Conservation (phyloP, 1,140 invertebrate genomes). For the Lepeophtheirus salmonis region DNA sequence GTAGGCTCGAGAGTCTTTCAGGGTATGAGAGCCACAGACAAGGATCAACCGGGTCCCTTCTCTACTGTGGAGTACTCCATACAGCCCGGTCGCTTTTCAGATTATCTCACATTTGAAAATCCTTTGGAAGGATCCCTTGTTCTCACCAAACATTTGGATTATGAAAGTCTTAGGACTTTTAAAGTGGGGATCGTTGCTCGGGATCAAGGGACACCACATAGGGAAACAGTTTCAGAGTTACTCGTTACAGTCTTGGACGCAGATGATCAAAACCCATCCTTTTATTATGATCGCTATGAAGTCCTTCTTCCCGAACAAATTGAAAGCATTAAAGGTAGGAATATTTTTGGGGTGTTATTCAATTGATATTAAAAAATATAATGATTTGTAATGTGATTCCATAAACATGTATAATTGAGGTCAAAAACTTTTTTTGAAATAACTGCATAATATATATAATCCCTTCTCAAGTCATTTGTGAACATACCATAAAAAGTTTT, state of each 20-base stretch:
- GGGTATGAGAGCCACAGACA: slow-evolving; percentile 54
- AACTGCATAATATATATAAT: no score
- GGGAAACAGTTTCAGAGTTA: slow-evolving; percentile 48
- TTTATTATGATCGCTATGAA: slow-evolving; percentile 52
- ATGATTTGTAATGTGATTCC: no score
- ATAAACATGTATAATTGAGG: no score
- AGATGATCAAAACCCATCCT: slow-evolving; percentile 74
- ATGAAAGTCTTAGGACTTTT: slow-evolving; percentile 29
- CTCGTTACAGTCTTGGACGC: slow-evolving; percentile 64
- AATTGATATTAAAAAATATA: no score
- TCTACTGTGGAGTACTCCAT: slow-evolving; percentile 70
- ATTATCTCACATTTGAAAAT: slow-evolving; percentile 18
- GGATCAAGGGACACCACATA: slow-evolving; percentile 62
- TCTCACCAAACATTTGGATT: slow-evolving; percentile 24
- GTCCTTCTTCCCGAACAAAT: slow-evolving; percentile 39
- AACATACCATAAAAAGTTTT: no score
- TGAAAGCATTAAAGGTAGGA: slow-evolving; percentile 30
- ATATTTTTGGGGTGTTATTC: no score
- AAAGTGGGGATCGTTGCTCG: slow-evolving; percentile 22
- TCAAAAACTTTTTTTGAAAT: no score
- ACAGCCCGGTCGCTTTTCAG: slow-evolving; percentile 45
- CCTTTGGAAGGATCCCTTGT: slow-evolving; percentile 12
- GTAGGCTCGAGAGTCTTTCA: slow-evolving; percentile 54
- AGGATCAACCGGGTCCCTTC: slow-evolving; percentile 69
- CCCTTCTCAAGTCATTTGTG: no score